Base-by-base conservation (phyloP, 2,113 vertebrate genomes). In the Crotalus viridis region DNA sequence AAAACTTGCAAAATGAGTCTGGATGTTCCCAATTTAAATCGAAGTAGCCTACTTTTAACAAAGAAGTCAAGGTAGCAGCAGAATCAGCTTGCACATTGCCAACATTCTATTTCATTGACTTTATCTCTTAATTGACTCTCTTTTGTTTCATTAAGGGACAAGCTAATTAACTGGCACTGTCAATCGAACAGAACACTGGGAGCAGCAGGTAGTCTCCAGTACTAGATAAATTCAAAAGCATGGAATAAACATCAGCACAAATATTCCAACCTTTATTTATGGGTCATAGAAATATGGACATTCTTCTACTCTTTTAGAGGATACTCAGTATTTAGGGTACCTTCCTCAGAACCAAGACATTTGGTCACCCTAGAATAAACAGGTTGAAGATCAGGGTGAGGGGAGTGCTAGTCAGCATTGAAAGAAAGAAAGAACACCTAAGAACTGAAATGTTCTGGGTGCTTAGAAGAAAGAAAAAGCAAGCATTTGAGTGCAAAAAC, bases 61-160 rank as follows among this genome's bases (percentile, higher is more conserved):
- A 74, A 21, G 57, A 94, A 91, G 91, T 88, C 94, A 64, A 61
- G 64, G 26, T 48, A 86, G 59, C 90, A 95, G 48, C 89, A 46
- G 48, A 64, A 94, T 87, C 92, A 89, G 92, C 93, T 95, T 89
- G 86, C 91, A 93, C 95, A 93, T 95, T 92, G 85, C 94, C 95
- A 95, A 81, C 93, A 94, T 94, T 92, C 93, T 94, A 90, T 94
- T 95, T 94, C 94, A 95, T 92, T 96, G 94, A 95, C 95, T 95
- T 96, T 97, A 96, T 96, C 93, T 15, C 95, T 97, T 96, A 97
- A 97, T 97, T 96, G 96, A 96, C 95, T 22, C 8, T 24, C 8
- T 57, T 59, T 94, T 96, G 95, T 94, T 96, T 96, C 95, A 96
- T 96, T 97, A 96, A 97, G 94, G 94, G 96, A 96, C 96, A 96